phyloP scores from a whole-genome alignment of 1,140 invertebrate genomes.

The Sitobion miscanthi region DNA sequence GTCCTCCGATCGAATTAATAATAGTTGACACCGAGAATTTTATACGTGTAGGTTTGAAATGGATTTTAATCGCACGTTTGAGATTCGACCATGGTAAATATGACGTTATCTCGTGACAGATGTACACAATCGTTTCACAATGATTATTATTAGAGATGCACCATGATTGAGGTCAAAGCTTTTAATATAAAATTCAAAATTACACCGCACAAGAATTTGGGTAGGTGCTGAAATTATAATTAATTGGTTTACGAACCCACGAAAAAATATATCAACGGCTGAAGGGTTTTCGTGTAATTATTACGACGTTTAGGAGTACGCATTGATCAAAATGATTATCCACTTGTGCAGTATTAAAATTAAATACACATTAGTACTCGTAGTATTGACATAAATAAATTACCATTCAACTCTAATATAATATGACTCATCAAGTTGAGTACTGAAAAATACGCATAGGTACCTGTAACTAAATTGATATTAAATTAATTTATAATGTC shows the following conservation, averaged over 20 bases:
- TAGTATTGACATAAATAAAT: slow-evolving; percentile 8
- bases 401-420: not conserved
- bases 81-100: not conserved
- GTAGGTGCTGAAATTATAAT: slow-evolving; percentile 33
- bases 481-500: not conserved
- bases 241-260: not conserved
- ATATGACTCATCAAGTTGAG: not conserved
- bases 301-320: slow-evolving; percentile 12
- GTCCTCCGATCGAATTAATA: not conserved
- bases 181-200: not conserved
- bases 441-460: not conserved
- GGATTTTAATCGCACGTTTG: not conserved
- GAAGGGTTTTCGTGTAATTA: not conserved
- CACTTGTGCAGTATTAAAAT: not conserved
- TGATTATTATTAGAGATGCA: not conserved
- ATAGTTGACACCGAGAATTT: not conserved
- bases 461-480: not conserved
- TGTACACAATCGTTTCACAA: not conserved
- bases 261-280: not conserved
- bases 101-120: not conserved
- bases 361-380: not conserved
- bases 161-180: not conserved
- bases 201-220: not conserved
- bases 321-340: slow-evolving; percentile 9
- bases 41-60: not conserved